Evolutionary conservation across 1,140 invertebrate genomes (phyloP).

Genomic region (Temnothorax nylanderi): DNA sequence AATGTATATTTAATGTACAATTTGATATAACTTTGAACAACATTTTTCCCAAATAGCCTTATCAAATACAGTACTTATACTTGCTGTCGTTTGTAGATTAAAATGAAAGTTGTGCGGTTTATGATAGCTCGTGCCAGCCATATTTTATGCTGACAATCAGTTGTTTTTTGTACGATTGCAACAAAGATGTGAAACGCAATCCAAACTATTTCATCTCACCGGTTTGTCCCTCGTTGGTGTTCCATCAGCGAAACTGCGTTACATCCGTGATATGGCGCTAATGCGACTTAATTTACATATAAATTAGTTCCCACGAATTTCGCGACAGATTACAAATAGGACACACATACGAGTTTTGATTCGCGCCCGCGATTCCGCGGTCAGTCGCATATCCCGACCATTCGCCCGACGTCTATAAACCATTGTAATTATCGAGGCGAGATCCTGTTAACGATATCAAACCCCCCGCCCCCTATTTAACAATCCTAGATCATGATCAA

Average conservation of each 20-base stretch:
- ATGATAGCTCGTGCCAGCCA: not conserved
- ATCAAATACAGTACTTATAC: not conserved
- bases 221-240: not conserved
- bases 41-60: not conserved
- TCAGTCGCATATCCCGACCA: not conserved
- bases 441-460: constrained; percentile 5
- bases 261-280: constrained; percentile 14
- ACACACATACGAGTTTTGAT: constrained; percentile 37
- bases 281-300: constrained; percentile 52
- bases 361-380: not conserved
- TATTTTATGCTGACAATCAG: not conserved
- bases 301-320: constrained; percentile 53
- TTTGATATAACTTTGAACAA: not conserved
- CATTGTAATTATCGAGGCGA: constrained; percentile 28
- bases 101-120: not conserved
- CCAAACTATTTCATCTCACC: not conserved
- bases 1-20: not conserved
- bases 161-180: not conserved
- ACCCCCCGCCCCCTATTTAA: not conserved
- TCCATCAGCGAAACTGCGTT: constrained; percentile 20
- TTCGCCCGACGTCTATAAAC: not conserved
- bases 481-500: constrained; percentile 39
- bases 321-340: constrained; percentile 36
- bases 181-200: not conserved
- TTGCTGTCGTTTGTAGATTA: not conserved